phyloP scores from a whole-genome alignment of 1,140 invertebrate genomes.

The Mylabris phalerata region DNA sequence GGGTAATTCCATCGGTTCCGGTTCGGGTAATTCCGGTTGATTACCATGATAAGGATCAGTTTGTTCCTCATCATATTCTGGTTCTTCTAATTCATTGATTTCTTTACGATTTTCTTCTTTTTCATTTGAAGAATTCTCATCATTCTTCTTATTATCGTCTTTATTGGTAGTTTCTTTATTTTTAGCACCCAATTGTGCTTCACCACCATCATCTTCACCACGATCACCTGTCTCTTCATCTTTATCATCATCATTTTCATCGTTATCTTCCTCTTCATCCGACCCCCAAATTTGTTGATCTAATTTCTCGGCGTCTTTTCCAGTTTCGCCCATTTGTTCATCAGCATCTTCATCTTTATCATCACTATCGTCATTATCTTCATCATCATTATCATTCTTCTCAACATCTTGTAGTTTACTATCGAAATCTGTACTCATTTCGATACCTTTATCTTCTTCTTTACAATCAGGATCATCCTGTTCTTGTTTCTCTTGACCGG shows the following conservation, averaged over 20 bases:
- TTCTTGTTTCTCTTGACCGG: conserved; percentile 62
- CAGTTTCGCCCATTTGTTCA: conserved; percentile 93
- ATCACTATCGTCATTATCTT: conserved; percentile 57
- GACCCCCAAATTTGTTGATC: conserved; percentile 86
- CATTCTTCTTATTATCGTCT: conserved; percentile 45
- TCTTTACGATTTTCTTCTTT: conserved; percentile 53
- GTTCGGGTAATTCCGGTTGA: conserved; percentile 63
- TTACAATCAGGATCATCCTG: conserved; percentile 73
- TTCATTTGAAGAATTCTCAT: conserved; percentile 46
- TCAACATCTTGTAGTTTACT: conserved; percentile 75
- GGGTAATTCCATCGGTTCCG: conserved; percentile 79
- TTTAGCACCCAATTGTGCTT: conserved; percentile 52
- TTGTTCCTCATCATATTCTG: conserved; percentile 74
- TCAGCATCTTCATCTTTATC: conserved; percentile 72
- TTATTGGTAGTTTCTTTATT: conserved; percentile 51
- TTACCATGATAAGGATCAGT: conserved; percentile 80
- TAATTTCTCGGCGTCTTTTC: conserved; percentile 69
- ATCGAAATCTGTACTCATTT: conserved; percentile 91
- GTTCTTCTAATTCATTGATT: conserved; percentile 71
- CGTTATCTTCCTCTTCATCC: conserved; percentile 67
- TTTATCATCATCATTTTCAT: conserved; percentile 60
- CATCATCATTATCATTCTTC: conserved; percentile 51
- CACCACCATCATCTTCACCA: conserved; percentile 41
- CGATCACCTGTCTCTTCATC: conserved; percentile 46
- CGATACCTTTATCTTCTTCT: conserved; percentile 89